Evolutionary conservation across 2,797 vertebrate genomes (phyloP).

Genomic region (Channa striata): DNA sequence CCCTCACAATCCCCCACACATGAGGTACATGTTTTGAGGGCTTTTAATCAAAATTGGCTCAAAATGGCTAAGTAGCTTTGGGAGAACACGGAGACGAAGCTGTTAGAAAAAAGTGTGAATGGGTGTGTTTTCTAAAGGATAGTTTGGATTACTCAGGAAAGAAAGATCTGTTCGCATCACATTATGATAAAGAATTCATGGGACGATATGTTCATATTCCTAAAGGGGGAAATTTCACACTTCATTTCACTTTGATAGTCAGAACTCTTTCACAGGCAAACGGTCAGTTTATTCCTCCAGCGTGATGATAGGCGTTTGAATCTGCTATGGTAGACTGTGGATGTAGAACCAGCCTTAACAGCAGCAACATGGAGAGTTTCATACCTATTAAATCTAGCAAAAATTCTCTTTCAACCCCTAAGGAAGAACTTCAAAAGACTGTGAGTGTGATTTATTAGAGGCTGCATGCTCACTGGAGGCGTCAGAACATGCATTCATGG

Average conservation of each 20-base stretch:
- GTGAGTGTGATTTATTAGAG: background rate
- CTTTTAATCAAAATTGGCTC: conserved; percentile 21
- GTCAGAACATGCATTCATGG: too few species aligned
- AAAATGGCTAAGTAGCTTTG: background rate
- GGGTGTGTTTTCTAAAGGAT: conserved; percentile 1
- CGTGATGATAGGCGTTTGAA: conserved; percentile 14
- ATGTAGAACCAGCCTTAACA: conserved; percentile 4
- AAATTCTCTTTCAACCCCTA: background rate
- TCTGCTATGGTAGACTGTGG: background rate
- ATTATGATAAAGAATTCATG: conserved; percentile 4
- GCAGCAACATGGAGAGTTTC: conserved; percentile 6
- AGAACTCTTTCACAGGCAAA: background rate
- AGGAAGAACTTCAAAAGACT: conserved; percentile 10
- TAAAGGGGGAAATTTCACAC: background rate
- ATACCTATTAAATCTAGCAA: conserved; percentile 13
- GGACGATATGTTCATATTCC: background rate
- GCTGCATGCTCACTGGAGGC: too few species aligned
- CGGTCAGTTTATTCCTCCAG: conserved; percentile 10
- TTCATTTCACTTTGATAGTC: conserved; percentile 9
- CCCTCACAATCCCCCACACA: conserved; percentile 1
- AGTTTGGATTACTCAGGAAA: background rate
- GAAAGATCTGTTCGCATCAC: background rate
- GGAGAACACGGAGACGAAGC: background rate
- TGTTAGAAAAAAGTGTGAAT: background rate
- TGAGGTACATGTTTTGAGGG: too few species aligned